A percentile compares a stretch with the other conserved stretches of the same genome.
These are phyloP conservation scores for Brienomyrus longianalis DNA, from an alignment of 2,113 vertebrate genomes.

Conservation along the genomic window DNA sequence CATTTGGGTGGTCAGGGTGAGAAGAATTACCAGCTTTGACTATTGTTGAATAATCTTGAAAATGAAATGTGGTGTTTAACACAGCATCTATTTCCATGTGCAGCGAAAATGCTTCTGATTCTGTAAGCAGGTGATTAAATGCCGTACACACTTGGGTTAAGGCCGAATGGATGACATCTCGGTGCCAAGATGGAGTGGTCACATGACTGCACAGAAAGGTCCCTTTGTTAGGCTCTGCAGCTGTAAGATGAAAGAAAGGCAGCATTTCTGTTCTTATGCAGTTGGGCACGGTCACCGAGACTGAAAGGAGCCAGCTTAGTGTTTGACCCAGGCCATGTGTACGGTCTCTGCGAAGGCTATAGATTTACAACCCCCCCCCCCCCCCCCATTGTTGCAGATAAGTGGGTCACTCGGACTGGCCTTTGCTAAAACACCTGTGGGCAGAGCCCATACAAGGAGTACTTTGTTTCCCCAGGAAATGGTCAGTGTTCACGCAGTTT, in stretches of 20 bases:
- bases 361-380: slow-evolving; percentile 33
- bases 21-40: background rate
- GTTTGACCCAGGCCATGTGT: slow-evolving; percentile 31
- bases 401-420: slow-evolving; percentile 16
- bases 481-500: slow-evolving; percentile 40
- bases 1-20: background rate
- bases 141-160: background rate
- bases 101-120: background rate
- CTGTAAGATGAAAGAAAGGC: slow-evolving; percentile 35
- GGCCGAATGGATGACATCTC: background rate
- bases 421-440: slow-evolving; percentile 54
- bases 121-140: background rate
- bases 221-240: slow-evolving; percentile 44
- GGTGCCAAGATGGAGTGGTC: background rate
- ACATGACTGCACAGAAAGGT: slow-evolving; percentile 45
- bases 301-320: slow-evolving; percentile 23
- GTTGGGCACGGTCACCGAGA: slow-evolving; percentile 46
- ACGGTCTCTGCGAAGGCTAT: slow-evolving; percentile 45
- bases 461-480: slow-evolving; percentile 54
- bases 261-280: slow-evolving; percentile 42
- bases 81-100: background rate
- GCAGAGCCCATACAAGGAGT: slow-evolving; percentile 48
- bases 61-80: background rate
- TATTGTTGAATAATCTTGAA: background rate
- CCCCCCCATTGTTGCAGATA: slow-evolving; percentile 29